phyloP scores from a whole-genome alignment of 2,797 vertebrate species.

The Pristis pectinata region DNA sequence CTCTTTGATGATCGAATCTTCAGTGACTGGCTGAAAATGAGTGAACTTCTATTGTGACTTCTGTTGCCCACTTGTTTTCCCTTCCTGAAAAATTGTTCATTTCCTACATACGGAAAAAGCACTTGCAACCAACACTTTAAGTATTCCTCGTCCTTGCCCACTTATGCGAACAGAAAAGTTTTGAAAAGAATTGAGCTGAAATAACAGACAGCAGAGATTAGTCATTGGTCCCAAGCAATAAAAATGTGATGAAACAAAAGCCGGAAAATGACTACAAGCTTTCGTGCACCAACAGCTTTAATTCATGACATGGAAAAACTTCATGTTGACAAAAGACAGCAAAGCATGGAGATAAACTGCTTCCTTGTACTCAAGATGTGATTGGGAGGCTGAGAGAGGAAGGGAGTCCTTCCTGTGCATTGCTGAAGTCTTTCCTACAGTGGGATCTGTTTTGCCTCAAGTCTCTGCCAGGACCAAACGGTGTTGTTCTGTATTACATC shows the following conservation, averaged over 20 bases:
- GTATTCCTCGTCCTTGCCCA: conserved; percentile 59
- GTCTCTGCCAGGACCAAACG: background rate
- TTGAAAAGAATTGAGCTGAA: conserved; percentile 53
- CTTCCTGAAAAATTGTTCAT: no score
- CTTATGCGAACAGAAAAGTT: conserved; percentile 53
- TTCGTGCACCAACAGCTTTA: background rate
- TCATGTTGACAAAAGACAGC: background rate
- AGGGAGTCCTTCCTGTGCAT: no score
- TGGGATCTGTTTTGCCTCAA: no score
- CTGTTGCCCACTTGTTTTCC: no score
- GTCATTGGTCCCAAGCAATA: background rate
- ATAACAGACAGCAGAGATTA: background rate
- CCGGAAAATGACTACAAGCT: no score
- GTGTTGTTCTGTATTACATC: background rate
- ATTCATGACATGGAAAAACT: background rate
- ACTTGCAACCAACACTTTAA: conserved; percentile 48
- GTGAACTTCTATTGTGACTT: no score
- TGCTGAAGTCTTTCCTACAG: no score
- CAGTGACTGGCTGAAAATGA: no score
- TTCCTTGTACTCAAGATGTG: background rate
- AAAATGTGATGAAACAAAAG: background rate
- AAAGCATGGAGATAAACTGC: no score
- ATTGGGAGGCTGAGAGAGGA: background rate
- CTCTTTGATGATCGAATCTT: no score
- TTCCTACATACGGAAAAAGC: no score